Base-by-base conservation (phyloP, 2,888 invertebrate genomes). In the Abrostola triplasia region DNA sequence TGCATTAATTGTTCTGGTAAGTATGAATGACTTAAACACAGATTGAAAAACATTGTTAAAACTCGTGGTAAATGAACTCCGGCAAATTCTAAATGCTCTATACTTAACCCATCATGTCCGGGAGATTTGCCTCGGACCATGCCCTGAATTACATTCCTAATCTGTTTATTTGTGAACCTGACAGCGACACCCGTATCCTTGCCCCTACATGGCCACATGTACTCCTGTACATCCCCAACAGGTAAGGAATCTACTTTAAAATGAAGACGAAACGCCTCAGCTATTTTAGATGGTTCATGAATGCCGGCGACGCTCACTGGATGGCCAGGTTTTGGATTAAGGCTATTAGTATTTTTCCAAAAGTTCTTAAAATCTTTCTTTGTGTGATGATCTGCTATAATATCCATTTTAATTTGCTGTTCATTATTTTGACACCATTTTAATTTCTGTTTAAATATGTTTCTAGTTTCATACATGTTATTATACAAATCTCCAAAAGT, bases 291-390 rank as follows among this genome's bases (percentile, higher is more conserved):
- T 49, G 48, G 56, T 35, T 56, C 56, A 24, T 56, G 55, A 0
- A 47, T 36, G 42, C 55, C 55, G 38, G 47, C 47, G 0, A 56
- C 47, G 38, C 55, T 56, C 55, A 56, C 55, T 6, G 55, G 47
- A 38, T 36, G 51, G n/a, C 47, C 38, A 38, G 55, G 47, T 44
- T 24, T 56, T 0, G 38, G 12, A 7, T 56, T 56, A 6, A 47
- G 37, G 0, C 12, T 12, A 11, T 56, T 56, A 5, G 55, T 56
- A 12, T 47, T 48, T 47, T 56, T 56, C 55, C 55, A 56, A 13
- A 56, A 56, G 24, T 10, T 38, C 35, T 49, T 49, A 40, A 56
- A 56, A 49, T 56, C 56, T 40, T 56, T 56, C 8, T 48, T 56
- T 5, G 1, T 48, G 40, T 56, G 56, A 10, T 56, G 56, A 13